Conservation (phyloP, 2,113 vertebrate genomes). For the Pangasianodon gigas region DNA sequence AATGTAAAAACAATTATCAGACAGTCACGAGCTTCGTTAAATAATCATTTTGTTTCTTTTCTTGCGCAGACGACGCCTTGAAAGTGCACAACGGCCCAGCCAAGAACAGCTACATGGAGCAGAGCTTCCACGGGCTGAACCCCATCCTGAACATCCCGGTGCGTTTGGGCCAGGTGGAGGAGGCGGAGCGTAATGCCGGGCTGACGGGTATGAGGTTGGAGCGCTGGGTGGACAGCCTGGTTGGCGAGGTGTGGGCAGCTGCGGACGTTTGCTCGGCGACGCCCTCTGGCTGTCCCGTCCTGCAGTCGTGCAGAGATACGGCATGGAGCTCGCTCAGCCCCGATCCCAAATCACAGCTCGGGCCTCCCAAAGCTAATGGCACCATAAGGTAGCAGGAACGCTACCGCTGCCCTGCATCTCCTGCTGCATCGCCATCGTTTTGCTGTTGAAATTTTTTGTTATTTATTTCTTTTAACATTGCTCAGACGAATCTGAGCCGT, state of each 20-base stretch:
- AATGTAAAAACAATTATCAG: neutral
- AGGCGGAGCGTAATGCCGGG: conserved; percentile 82
- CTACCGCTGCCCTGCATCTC: conserved; percentile 16
- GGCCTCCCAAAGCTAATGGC: conserved; percentile 80
- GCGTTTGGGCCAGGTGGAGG: conserved; percentile 79
- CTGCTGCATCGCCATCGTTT: conserved; percentile 27
- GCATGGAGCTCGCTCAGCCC: conserved; percentile 95
- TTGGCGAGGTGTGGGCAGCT: conserved; percentile 83
- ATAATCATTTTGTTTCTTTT: neutral
- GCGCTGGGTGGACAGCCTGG: conserved; percentile 87
- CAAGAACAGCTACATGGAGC: conserved; percentile 97
- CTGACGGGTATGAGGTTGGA: conserved; percentile 80
- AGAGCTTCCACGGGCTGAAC: conserved; percentile 96
- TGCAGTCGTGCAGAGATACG: conserved; percentile 89
- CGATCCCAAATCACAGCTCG: conserved; percentile 92
- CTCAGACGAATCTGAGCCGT: conserved; percentile 22
- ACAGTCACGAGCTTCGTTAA: neutral
- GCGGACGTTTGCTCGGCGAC: conserved; percentile 84
- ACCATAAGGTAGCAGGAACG: conserved; percentile 90
- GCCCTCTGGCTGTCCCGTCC: conserved; percentile 82
- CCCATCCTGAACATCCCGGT: conserved; percentile 89
- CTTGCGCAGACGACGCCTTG: conserved; percentile 82
- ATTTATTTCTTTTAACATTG: conserved; percentile 36
- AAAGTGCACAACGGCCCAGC: conserved; percentile 86
- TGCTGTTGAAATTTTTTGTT: conserved; percentile 29